Evolutionary conservation across 2,113 vertebrate genomes (phyloP).

Genomic region (Hydrochoerus hydrochaeris): DNA sequence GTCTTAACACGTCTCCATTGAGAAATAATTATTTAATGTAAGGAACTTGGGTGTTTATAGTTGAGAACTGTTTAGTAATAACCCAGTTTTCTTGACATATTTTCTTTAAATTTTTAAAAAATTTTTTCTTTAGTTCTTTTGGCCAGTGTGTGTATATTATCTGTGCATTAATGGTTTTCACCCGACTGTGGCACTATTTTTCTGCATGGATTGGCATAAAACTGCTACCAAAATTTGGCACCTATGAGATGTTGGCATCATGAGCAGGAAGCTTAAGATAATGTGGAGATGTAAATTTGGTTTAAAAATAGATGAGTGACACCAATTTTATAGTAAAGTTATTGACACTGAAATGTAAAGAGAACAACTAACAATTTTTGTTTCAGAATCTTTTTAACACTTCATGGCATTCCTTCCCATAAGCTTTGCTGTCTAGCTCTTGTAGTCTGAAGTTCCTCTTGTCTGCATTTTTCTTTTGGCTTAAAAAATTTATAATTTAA

Average conservation of each 20-base stretch:
- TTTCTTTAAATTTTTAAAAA: slow-evolving; percentile 66
- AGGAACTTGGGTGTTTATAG: slow-evolving; percentile 84
- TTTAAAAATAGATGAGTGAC: slow-evolving; percentile 85
- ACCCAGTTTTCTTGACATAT: slow-evolving; percentile 85
- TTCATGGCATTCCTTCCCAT: slow-evolving; percentile 83
- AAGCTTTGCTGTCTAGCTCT: slow-evolving; percentile 86
- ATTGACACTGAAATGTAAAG: slow-evolving; percentile 85
- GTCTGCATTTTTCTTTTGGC: slow-evolving; percentile 86
- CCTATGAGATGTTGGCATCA: slow-evolving; percentile 79
- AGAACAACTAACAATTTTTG: slow-evolving; percentile 82
- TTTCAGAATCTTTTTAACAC: slow-evolving; percentile 84
- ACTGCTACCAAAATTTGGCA: slow-evolving; percentile 84
- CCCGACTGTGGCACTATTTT: slow-evolving; percentile 86
- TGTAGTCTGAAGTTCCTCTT: slow-evolving; percentile 87
- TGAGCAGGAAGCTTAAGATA: slow-evolving; percentile 85
- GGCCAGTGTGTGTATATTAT: slow-evolving; percentile 85
- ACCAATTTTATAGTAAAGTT: slow-evolving; percentile 82
- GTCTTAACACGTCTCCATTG: slow-evolving; percentile 84
- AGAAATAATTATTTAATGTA: slow-evolving; percentile 85
- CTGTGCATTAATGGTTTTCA: slow-evolving; percentile 85
- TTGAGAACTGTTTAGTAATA: slow-evolving; percentile 85
- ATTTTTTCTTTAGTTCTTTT: slow-evolving; percentile 81
- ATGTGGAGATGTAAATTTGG: slow-evolving; percentile 86
- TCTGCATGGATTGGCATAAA: slow-evolving; percentile 87
- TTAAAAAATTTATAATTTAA: slow-evolving; percentile 93